Evolutionary conservation across 2,113 vertebrate species (phyloP).

Genomic region (Suricata suricatta): DNA sequence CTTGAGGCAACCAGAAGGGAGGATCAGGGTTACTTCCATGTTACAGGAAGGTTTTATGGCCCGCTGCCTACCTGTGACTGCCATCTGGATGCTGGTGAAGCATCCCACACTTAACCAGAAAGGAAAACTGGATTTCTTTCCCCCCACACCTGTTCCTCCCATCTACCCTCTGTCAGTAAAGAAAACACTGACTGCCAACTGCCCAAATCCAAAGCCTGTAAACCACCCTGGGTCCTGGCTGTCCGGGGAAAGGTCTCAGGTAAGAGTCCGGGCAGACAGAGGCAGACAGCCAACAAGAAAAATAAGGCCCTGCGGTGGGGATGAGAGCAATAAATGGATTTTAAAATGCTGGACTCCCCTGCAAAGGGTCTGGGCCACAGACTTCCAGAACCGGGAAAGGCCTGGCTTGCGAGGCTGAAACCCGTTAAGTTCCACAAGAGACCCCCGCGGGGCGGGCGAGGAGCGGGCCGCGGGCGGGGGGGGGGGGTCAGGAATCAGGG

Average conservation of each 20-base stretch:
- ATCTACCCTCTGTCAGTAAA: not conserved
- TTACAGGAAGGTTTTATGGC: not conserved
- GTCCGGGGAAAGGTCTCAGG: fast-evolving
- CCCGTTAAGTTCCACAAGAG: not conserved
- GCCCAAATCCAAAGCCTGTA: not conserved
- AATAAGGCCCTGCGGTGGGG: fast-evolving
- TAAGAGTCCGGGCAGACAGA: too few relatives aligned
- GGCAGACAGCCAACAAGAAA: not conserved
- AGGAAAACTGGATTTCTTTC: not conserved
- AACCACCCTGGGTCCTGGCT: fast-evolving
- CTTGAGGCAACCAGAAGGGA: not conserved
- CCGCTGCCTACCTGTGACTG: not conserved
- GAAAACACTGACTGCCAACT: too few relatives aligned
- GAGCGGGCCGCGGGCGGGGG: fast-evolving
- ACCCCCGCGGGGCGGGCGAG: not conserved
- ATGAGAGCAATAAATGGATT: too few relatives aligned
- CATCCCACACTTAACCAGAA: not conserved
- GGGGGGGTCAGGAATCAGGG: fast-evolving
- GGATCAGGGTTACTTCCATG: not conserved
- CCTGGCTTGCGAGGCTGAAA: not conserved
- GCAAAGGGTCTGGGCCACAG: not conserved
- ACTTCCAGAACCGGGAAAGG: fast-evolving
- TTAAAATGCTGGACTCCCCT: not conserved
- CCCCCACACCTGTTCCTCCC: not conserved
- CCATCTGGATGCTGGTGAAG: not conserved